Evolutionary conservation across 2,888 invertebrate genomes (phyloP), one percentile per base, ranked within the genome.

Genomic region (Drosophila atroscutellata): DNA sequence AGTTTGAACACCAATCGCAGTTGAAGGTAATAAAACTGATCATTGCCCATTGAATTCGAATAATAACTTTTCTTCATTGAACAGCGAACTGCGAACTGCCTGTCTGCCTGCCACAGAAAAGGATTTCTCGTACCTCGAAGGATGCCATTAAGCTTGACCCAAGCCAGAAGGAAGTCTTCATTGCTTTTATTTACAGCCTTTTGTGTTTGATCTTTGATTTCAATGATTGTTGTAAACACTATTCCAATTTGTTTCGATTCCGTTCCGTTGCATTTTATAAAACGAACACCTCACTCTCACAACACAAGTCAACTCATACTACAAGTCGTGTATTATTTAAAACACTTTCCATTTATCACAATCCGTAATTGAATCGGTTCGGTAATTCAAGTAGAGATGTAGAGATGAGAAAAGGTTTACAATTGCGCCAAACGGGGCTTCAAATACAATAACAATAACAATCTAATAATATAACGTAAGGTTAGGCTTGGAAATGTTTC

Each of bases 201-300:
- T 63, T 39, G 11, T n/a, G 24, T 64, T 67, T 49, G 20, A 20
- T 52, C 36, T 39, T 70, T 54, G 8, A 36, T 59, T 59, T 49
- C 34, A 24, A 18, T 24, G 30, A 24, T 45, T 26, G 4, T 15
- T 24, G 8, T 32, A 34, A 52, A 4, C 32, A 34, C 30, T 15
- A 4, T 45, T 15, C 8, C 15, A 24, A 15, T 45, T 45, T 15
- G 1, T 45, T 45, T 24, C 45, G 15, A 24, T 45, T 45, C 2
- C 2, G 42, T 37, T n/a, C 37, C 37, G 37, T 37, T 37, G 8
- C n/a, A n/a, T 20, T 42, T 42, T 20, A 20, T 2, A 42, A 0
- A 11, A 42, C 11, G 11, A 20, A 42, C 42, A 42, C 20, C 20
- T 6, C 42, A 20, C 42, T 2, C 42, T 2, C n/a, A 39, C 39